Percentiles rank a stretch among this genome's conserved stretches.
Conservation (phyloP, 2,888 invertebrate genomes). For the Hyposoter didymator region DNA sequence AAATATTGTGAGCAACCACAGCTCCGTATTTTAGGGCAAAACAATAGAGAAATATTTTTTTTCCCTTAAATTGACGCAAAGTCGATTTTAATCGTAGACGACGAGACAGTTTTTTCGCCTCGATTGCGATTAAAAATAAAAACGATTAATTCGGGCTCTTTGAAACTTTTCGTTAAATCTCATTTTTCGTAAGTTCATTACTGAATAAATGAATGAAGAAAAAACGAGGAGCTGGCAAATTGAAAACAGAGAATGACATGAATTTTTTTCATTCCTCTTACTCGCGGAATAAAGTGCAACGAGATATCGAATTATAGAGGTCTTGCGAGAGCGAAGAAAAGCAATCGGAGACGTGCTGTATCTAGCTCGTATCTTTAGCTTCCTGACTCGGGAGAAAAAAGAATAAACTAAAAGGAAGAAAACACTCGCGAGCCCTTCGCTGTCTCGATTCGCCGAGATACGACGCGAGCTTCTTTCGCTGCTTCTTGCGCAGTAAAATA, state of each 20-base stretch:
- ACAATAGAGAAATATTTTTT: not conserved
- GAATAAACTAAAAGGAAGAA: not conserved
- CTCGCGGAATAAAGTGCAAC: conserved; percentile 46
- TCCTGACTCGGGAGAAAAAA: conserved; percentile 44
- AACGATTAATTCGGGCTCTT: too few relatives aligned
- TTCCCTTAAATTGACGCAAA: conserved; percentile 61
- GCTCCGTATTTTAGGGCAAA: not conserved
- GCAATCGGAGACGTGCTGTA: conserved; percentile 81
- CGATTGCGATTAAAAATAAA: too few relatives aligned
- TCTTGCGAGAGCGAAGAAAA: conserved; percentile 73
- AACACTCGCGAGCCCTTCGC: not conserved
- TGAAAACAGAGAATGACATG: conserved; percentile 26
- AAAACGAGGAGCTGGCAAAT: not conserved
- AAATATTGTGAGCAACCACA: not conserved
- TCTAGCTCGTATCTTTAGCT: conserved; percentile 77
- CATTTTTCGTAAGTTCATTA: not conserved
- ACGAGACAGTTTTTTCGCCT: too few relatives aligned
- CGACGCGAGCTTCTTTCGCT: conserved; percentile 29
- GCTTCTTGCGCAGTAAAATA: conserved; percentile 17
- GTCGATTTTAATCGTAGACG: not conserved
- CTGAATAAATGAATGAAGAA: conserved; percentile 26
- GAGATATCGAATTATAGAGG: conserved; percentile 59
- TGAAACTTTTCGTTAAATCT: too few relatives aligned
- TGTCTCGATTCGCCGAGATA: conserved; percentile 22
- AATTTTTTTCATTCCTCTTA: conserved; percentile 40